phyloP scores from a whole-genome alignment of 2,888 invertebrate species.

The Volucella inanis region DNA sequence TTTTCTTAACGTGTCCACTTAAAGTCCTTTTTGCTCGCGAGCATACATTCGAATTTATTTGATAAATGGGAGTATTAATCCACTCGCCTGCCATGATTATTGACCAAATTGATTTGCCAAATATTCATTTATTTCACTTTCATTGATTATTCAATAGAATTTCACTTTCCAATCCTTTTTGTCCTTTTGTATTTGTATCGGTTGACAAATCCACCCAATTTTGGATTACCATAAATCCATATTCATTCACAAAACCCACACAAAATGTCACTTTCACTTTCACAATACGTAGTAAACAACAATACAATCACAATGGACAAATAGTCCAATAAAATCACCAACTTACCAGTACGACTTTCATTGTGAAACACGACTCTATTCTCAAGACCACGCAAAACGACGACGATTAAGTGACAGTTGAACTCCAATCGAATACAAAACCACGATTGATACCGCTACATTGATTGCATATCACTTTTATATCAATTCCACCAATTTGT shows the following conservation, averaged over 20 bases:
- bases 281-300: constrained; percentile 11
- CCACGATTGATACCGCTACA: constrained; percentile 67
- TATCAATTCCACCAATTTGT: constrained; percentile 57
- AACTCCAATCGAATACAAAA: constrained; percentile 57
- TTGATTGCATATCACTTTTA: constrained; percentile 72
- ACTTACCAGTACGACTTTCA: constrained; percentile 72
- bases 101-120: too few species aligned
- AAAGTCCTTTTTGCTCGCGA: too few species aligned
- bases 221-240: background rate
- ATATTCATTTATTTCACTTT: too few species aligned
- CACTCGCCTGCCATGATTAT: too few species aligned
- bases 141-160: too few species aligned
- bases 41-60: too few species aligned
- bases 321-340: background rate
- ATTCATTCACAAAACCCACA: constrained; percentile 14
- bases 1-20: too few species aligned
- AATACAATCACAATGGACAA: constrained; percentile 1
- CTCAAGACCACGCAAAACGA: constrained; percentile 31
- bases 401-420: constrained; percentile 15
- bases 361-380: constrained; percentile 50
- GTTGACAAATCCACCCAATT: background rate
- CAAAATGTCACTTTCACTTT: constrained; percentile 51
- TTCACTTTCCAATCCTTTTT: too few species aligned
- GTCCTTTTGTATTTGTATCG: too few species aligned
- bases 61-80: too few species aligned